Conservation (phyloP, 2,888 invertebrate genomes). For the Macrosiphum euphorbiae region DNA sequence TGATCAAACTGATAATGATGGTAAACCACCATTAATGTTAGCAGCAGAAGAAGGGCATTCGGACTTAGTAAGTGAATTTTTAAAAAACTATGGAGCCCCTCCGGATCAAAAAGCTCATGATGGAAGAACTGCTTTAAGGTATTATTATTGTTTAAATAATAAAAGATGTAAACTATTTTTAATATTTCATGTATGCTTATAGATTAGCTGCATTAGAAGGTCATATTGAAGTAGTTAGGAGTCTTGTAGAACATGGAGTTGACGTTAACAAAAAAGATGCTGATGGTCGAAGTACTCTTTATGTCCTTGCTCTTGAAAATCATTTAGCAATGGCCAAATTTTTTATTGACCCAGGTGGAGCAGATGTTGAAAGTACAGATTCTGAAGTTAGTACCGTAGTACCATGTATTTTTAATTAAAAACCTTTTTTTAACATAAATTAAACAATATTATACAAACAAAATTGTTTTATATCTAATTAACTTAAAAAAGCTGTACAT, state of each 20-base stretch:
- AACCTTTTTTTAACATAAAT: neutral
- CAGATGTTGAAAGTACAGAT: constrained; percentile 89
- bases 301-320: constrained; percentile 91
- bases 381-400: constrained; percentile 76
- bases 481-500: no score
- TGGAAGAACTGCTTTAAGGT: constrained; percentile 88
- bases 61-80: constrained; percentile 76
- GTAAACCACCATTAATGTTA: constrained; percentile 87
- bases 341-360: constrained; percentile 81
- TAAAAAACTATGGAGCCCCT: constrained; percentile 83
- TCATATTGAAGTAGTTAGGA: constrained; percentile 83
- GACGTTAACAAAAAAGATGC: constrained; percentile 92
- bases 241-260: constrained; percentile 81
- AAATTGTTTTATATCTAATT: neutral
- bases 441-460: neutral
- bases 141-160: constrained; percentile 48
- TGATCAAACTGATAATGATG: constrained; percentile 92
- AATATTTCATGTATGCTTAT: constrained; percentile 45
- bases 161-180: neutral
- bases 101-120: constrained; percentile 90
- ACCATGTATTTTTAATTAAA: neutral
- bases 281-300: constrained; percentile 91
- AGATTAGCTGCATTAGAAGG: constrained; percentile 87
- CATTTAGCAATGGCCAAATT: constrained; percentile 86
- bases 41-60: constrained; percentile 92